Evolutionary conservation across 2,888 invertebrate genomes (phyloP), one percentile per base, ranked within the genome.

Genomic region (Melipona beecheii): DNA sequence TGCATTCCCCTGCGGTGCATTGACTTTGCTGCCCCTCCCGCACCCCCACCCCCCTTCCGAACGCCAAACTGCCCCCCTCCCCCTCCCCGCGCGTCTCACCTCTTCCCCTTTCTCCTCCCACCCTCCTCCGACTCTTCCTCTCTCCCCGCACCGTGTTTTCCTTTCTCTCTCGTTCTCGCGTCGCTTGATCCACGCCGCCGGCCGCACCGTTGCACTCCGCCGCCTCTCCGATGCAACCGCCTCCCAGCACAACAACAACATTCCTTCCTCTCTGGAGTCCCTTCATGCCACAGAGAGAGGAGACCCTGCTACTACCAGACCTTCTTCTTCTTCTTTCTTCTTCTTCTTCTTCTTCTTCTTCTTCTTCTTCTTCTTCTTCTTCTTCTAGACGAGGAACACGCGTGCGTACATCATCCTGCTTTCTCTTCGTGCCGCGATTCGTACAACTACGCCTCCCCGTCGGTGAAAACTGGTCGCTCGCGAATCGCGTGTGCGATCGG

Each of bases 1-100:
- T 93, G 93, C 93, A 93, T 94, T 94, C 93, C 92, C 93, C 92
- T 90, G 92, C 90, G 92, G 93, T 93, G 93, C 93, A 94, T 94
- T 93, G 93, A 93, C 94, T 94, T 92, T 89, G 90, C 89, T 81
- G 88, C 88, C 90, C 90, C 86, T 86, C 89, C 85, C 79, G 78
- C 82, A 72, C 84, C 82, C 36, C n/a, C n/a, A n/a, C n/a, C n/a
- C n/a, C n/a, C n/a, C n/a, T n/a, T n/a, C 81, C 87, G 73, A 75
- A 78, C 86, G 77, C 72, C 86, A 78, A 77, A 80, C 78, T 78
- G 66, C 81, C 81, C 84, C 64, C n/a, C n/a, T n/a, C n/a, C n/a
- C n/a, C n/a, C n/a, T n/a, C n/a, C 84, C 86, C 75, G 81, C 75
- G 75, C 78, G 70, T 75, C 72, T 70, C 50, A 56, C 50, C 74